Conservation (phyloP, 2,113 vertebrate species). For the Petroica traversi region DNA sequence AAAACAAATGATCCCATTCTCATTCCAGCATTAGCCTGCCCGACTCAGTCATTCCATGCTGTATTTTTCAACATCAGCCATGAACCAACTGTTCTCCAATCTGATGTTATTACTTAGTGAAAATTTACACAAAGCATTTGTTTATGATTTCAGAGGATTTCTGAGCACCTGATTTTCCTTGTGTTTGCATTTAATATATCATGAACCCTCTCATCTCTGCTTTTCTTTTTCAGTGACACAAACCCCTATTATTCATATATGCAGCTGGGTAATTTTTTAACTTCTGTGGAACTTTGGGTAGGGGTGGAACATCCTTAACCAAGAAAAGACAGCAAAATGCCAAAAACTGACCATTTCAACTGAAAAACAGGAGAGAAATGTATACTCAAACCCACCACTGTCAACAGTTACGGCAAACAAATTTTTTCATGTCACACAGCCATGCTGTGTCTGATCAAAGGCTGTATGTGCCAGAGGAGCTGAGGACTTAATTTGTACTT, state of each 20-base stretch:
- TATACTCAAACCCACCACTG: neutral
- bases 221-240: neutral
- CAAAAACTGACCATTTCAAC: neutral
- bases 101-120: neutral
- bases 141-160: neutral
- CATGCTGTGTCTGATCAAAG: neutral
- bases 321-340: neutral
- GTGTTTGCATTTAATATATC: neutral
- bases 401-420: neutral
- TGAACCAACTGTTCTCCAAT: neutral
- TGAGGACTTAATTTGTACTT: neutral
- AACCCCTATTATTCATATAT: neutral
- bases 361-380: neutral
- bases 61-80: neutral
- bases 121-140: constrained; percentile 17
- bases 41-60: neutral
- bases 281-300: neutral
- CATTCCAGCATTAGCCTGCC: neutral
- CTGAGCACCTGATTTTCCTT: neutral
- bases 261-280: neutral
- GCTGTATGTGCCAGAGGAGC: neutral
- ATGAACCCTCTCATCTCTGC: neutral
- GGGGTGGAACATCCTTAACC: neutral
- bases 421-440: neutral
- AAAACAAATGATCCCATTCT: neutral